Evolutionary conservation across 2,797 vertebrate genomes (phyloP).

Genomic region (Protosalanx chinensis): DNA sequence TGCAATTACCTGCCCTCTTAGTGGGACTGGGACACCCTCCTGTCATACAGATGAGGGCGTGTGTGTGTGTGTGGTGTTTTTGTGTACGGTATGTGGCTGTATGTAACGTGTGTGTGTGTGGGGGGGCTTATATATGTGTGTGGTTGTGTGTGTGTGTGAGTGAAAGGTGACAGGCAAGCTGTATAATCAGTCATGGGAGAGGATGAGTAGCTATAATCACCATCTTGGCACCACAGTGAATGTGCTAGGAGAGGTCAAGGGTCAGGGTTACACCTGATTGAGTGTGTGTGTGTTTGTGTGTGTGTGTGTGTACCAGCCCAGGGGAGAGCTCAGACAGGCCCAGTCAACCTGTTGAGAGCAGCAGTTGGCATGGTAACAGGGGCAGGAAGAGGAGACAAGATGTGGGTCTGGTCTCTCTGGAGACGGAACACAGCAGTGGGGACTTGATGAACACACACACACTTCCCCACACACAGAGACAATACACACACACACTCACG

Average conservation of each 20-base stretch:
- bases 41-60: too few relatives aligned
- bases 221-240: background rate
- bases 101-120: background rate
- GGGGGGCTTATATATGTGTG: background rate
- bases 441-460: conserved; percentile 27
- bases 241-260: background rate
- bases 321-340: conserved; percentile 38
- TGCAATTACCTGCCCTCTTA: too few relatives aligned
- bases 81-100: too few relatives aligned
- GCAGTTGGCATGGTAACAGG: conserved; percentile 75
- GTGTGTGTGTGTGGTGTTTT: too few relatives aligned
- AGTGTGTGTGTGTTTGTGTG: background rate
- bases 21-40: too few relatives aligned
- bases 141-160: background rate
- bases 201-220: conserved; percentile 1
- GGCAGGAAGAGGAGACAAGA: conserved; percentile 55
- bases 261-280: conserved; percentile 1
- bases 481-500: conserved; percentile 17
- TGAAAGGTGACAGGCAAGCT: background rate
- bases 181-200: background rate
- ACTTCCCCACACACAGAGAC: conserved; percentile 14
- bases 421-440: background rate
- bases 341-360: conserved; percentile 70
- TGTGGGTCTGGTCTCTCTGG: conserved; percentile 1
- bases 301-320: background rate